Evolutionary conservation across 1,140 invertebrate species (phyloP).

Genomic region (Caligus rogercresseyi): DNA sequence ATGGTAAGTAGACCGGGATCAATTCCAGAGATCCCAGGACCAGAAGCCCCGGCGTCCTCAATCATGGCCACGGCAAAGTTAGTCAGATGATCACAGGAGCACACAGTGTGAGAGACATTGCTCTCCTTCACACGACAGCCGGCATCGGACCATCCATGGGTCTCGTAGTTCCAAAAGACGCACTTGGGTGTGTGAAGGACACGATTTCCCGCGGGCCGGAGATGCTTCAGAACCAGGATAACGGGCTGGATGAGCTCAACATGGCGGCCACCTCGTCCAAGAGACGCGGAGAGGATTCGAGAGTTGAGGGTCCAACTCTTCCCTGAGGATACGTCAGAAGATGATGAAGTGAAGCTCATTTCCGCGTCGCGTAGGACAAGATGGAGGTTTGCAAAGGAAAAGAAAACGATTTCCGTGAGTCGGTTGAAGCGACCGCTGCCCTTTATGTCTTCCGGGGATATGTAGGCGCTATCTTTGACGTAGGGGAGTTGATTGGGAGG

Average conservation of each 20-base stretch:
- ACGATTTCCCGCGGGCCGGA: constrained; percentile 38
- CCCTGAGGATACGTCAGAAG: neutral
- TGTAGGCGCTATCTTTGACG: constrained; percentile 50
- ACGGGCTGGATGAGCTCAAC: constrained; percentile 68
- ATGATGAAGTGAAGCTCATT: constrained; percentile 20
- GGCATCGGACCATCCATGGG: constrained; percentile 72
- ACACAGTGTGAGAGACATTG: constrained; percentile 73
- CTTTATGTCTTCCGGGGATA: constrained; percentile 51
- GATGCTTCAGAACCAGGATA: constrained; percentile 55
- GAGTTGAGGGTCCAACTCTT: constrained; percentile 43
- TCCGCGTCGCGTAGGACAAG: constrained; percentile 41
- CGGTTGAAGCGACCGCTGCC: constrained; percentile 42
- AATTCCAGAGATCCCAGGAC: neutral
- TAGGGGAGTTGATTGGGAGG: constrained; percentile 49
- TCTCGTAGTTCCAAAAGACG: constrained; percentile 81
- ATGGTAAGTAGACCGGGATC: neutral
- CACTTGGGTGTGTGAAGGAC: constrained; percentile 83
- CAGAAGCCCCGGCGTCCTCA: neutral
- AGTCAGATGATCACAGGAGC: constrained; percentile 81
- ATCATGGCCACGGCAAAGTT: constrained; percentile 89
- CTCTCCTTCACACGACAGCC: constrained; percentile 62
- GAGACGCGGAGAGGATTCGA: constrained; percentile 78
- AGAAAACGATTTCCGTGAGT: constrained; percentile 69
- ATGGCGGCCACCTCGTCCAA: constrained; percentile 57
- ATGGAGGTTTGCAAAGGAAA: constrained; percentile 72